These are phyloP conservation scores for Fissipunctia ypsillon DNA, from an alignment of 2,888 invertebrate species.

Conservation along the genomic window DNA sequence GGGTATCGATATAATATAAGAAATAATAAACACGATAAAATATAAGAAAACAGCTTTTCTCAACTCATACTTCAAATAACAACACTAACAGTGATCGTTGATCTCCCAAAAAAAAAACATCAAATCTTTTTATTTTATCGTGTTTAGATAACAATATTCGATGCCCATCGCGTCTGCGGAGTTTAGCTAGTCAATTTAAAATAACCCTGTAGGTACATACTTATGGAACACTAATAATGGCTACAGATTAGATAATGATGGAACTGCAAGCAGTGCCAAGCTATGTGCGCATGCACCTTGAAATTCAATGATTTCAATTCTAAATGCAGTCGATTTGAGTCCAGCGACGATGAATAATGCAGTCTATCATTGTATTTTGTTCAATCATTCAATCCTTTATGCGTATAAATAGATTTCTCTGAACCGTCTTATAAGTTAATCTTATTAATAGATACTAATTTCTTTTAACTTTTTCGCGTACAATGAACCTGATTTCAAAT, in stretches of 20 bases:
- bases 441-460: constrained; percentile 68
- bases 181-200: no score
- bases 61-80: no score
- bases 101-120: no score
- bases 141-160: no score
- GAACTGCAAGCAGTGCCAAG: constrained; percentile 20
- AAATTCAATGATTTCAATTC: constrained; percentile 46
- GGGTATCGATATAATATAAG: no score
- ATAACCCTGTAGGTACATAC: no score
- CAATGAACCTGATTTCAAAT: constrained; percentile 69
- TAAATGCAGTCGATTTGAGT: constrained; percentile 50
- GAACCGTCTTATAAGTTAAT: constrained; percentile 61
- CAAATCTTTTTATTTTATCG: no score
- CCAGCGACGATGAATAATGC: constrained; percentile 58
- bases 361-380: constrained; percentile 52
- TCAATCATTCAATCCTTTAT: constrained; percentile 60
- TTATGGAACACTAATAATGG: constrained; percentile 12
- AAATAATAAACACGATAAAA: no score
- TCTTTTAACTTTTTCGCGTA: constrained; percentile 59
- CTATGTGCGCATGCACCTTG: constrained; percentile 42
- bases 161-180: no score
- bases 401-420: constrained; percentile 57
- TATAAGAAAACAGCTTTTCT: no score
- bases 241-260: constrained; percentile 20
- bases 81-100: no score